Base-by-base conservation (phyloP, 2,888 invertebrate species). In the Drosophila diplacantha region DNA sequence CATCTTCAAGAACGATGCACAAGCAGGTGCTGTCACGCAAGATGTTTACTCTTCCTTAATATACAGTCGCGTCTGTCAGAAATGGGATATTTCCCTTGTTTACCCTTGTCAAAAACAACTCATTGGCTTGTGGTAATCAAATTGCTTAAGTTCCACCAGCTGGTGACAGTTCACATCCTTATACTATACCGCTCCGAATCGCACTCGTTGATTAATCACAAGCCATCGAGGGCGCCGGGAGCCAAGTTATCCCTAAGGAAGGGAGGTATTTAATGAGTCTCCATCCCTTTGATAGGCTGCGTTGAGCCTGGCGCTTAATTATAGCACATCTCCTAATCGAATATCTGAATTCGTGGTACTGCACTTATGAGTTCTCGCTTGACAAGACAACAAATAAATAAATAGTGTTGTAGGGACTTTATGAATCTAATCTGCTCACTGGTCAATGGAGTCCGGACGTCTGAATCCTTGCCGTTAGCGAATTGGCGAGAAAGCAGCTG, bases 151-250 rank as follows among this genome's bases (percentile, higher is more conserved):
- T 43, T 29, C 24, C 24, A 16, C 31, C 34, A 54, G 26, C 41
- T 41, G 24, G 51, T 37, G 18, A 51, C 32, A 39, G 31, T 38
- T 18, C 31, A 26, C 56, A 39, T 11, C 38, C 39, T 39, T 11
- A 32, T 31, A 52, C 35, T 12, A n/a, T 7, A 14, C 18, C 12
- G 16, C 16, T 9, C 22, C 9, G 16, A 18, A 31, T 38, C 38
- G 38, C 38, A 34, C 32, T 57, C 32, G n/a, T 1, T 41, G 20
- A 54, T 35, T 54, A 43, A 43, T 54, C 43, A 43, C 34, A 43
- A 26, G 32, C 35, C 53, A 34, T 46, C 24, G 14, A 9, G 53
- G 46, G 24, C 32, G 24, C 22, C 31, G 5, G 11, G 7, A 34
- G 24, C 20, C 38, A 38, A 51, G 18, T 22, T 12, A 7, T 16